These are phyloP conservation scores for Empis livida DNA, from an alignment of 2,888 invertebrate species.

Conservation along the genomic window DNA sequence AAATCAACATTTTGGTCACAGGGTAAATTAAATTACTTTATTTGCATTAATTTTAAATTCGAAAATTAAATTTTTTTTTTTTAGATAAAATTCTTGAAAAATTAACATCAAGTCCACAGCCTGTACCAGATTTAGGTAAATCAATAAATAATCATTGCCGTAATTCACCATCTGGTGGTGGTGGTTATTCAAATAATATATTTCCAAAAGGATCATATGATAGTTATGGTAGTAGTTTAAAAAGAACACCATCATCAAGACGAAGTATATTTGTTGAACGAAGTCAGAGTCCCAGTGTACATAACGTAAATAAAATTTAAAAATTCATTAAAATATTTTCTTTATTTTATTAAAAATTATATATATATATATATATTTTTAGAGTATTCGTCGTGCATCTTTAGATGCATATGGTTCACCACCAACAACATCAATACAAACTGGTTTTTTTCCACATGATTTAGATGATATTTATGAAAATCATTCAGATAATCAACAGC, in stretches of 20 bases:
- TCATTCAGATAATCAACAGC: constrained; percentile 32
- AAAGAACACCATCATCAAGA: constrained; percentile 27
- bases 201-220: constrained; percentile 26
- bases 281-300: constrained; percentile 30
- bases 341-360: not conserved
- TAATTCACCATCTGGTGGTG: constrained; percentile 23
- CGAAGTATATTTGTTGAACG: constrained; percentile 26
- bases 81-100: not conserved
- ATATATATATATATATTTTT: constrained; percentile 9
- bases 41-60: not conserved
- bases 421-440: constrained; percentile 16
- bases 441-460: constrained; percentile 34
- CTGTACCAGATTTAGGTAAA: constrained; percentile 29
- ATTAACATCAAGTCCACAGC: constrained; percentile 27
- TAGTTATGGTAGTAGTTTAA: constrained; percentile 24
- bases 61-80: no score
- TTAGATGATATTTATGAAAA: constrained; percentile 35
- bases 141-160: constrained; percentile 26
- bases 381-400: constrained; percentile 28
- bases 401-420: constrained; percentile 26
- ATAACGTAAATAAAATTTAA: constrained; percentile 23
- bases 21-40: constrained; percentile 22
- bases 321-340: not conserved
- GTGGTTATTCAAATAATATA: constrained; percentile 10
- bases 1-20: constrained; percentile 27